A percentile compares a stretch with the other conserved stretches of the same genome.
phyloP scores from a whole-genome alignment of 2,797 vertebrate genomes.

The Cichlasoma orientale region DNA sequence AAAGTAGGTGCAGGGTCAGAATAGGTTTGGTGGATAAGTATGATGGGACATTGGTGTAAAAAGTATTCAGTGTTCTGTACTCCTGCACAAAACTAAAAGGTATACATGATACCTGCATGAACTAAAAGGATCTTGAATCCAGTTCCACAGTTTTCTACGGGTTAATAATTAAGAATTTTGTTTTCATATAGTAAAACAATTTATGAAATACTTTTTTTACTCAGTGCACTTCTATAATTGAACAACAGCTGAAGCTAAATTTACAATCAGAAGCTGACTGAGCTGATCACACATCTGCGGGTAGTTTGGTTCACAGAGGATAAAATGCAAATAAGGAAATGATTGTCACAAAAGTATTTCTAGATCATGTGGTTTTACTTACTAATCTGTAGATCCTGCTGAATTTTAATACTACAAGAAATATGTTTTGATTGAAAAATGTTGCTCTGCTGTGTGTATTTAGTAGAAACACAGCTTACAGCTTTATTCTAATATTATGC shows the following conservation, averaged over 20 bases:
- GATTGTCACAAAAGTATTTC: accelerated
- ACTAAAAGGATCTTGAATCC: neutral
- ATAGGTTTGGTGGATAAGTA: neutral
- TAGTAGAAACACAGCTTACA: neutral
- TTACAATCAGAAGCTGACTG: neutral
- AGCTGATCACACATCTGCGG: neutral
- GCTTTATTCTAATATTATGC: too few species aligned
- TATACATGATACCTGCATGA: too few species aligned
- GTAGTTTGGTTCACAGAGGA: too few species aligned
- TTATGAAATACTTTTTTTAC: accelerated
- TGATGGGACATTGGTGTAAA: accelerated
- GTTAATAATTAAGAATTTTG: accelerated
- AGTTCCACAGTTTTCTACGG: neutral
- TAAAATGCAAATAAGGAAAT: neutral
- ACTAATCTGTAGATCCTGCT: accelerated
- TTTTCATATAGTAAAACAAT: neutral
- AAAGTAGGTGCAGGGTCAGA: neutral
- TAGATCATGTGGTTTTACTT: neutral
- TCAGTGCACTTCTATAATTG: too few species aligned
- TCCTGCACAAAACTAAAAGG: neutral
- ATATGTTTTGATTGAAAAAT: neutral
- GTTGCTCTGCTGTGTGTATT: neutral
- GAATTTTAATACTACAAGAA: neutral
- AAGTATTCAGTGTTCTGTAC: accelerated
- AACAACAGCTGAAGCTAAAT: neutral